These are phyloP conservation scores for Erpobdella octoculata DNA, from an alignment of 2,888 invertebrate species.

Conservation along the genomic window DNA sequence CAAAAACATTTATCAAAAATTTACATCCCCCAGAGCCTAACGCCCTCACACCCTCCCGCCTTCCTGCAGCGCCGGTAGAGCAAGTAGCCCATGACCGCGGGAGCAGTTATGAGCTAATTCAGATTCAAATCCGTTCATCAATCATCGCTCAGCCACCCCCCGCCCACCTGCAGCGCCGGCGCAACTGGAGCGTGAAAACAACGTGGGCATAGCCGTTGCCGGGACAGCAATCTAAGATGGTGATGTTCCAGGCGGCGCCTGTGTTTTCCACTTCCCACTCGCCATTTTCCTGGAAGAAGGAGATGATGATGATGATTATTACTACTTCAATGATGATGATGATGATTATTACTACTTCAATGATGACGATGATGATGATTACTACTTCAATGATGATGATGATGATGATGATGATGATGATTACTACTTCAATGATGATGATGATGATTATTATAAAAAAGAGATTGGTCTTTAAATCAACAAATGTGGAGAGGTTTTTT, in stretches of 20 bases:
- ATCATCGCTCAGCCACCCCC: no score
- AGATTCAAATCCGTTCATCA: no score
- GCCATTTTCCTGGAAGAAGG: conserved; percentile 34
- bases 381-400: background rate
- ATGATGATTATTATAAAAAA: background rate
- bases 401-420: background rate
- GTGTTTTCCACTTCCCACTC: conserved; percentile 37
- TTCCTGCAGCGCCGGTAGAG: no score
- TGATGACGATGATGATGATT: conserved; percentile 7
- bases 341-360: conserved; percentile 9
- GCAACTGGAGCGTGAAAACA: conserved; percentile 36
- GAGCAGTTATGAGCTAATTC: no score
- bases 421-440: background rate
- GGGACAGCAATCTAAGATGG: conserved; percentile 33
- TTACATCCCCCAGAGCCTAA: no score
- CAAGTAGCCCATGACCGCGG: no score
- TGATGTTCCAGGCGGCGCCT: conserved; percentile 33
- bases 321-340: conserved; percentile 11
- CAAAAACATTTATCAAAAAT: no score
- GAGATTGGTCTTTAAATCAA: no score
- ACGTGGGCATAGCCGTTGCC: conserved; percentile 37
- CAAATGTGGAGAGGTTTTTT: no score
- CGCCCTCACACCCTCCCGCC: no score
- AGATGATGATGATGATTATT: conserved; percentile 25
- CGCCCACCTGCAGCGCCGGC: conserved; percentile 33